Evolutionary conservation across 2,797 vertebrate genomes (phyloP), one percentile per base, ranked within the genome.

Genomic region (Chelon labrosus): DNA sequence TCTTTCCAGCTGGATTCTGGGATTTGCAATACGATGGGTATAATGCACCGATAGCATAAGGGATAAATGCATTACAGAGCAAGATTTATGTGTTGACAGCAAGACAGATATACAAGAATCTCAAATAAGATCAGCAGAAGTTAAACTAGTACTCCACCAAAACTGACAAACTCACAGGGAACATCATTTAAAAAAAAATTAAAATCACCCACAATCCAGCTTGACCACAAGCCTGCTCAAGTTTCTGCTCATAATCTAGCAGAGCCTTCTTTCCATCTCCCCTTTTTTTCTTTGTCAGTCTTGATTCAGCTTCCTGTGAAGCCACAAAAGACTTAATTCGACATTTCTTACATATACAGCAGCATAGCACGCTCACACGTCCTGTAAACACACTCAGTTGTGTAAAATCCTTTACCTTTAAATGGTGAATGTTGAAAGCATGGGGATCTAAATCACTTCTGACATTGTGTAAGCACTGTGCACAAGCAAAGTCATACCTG

Each of bases 1-100:
- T 16, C 46, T 47, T 73, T 77, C 62, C 46, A 65, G 46, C 59
- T 62, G 59, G 56, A 67, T 69, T 16, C 17, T 47, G 7, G 8
- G n/a, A 19, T 47, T 47, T 39, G 67, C 49, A 77, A 57, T 35
- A 39, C 57, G 70, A 73, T 39, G 60, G 10, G 9, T 12, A 4
- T 5, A 39, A 39, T 39, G 9, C 9, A 39, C 38, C 7, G 12
- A 31, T 31, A 31, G 7, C 31, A 31, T 31, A 31, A 5, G 3
- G 22, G 22, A 22, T 22, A 22, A 22, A 22, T 22, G 22, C 22
- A 22, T 22, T 22, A 22, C 22, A 22, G 22, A 22, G 22, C 22
- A 22, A 22, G 22, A 22, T 22, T 3, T 22, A 22, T 22, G 22
- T 22, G 22, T 22, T 22, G 22, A 22, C 22, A 22, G 22, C 22